Conservation (phyloP, 1,140 invertebrate genomes). For the Asbolus verrucosus region DNA sequence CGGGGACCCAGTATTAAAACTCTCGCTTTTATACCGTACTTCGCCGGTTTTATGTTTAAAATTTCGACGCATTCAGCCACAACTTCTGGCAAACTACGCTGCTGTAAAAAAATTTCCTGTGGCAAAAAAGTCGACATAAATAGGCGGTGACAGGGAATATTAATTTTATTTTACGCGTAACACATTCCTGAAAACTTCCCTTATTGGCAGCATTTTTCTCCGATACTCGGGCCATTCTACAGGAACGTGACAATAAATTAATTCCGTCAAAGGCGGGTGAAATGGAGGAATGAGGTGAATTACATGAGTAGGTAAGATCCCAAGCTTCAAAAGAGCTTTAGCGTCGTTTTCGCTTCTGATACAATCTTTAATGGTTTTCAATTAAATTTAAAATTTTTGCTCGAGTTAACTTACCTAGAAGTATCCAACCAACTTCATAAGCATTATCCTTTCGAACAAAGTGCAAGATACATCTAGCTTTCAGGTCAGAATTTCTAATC, state of each 20-base stretch:
- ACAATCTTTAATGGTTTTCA: too few species aligned
- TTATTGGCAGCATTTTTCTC: conserved; percentile 55
- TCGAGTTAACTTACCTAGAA: conserved; percentile 48
- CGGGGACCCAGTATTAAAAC: conserved; percentile 67
- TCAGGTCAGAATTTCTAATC: conserved; percentile 18
- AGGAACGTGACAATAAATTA: conserved; percentile 59
- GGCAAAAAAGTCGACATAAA: too few species aligned
- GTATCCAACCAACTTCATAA: conserved; percentile 61
- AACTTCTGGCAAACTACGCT: conserved; percentile 51
- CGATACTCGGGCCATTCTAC: conserved; percentile 60
- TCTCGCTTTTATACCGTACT: conserved; percentile 62
- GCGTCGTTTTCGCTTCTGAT: conserved; percentile 66
- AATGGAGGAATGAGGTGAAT: conserved; percentile 65
- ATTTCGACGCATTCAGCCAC: conserved; percentile 55
- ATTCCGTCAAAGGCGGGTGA: conserved; percentile 57
- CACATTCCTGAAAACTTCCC: conserved; percentile 57
- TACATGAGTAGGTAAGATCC: conserved; percentile 68
- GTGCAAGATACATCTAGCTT: conserved; percentile 47
- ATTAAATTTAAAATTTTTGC: too few species aligned
- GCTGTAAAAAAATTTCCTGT: conserved; percentile 57
- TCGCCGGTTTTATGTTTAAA: conserved; percentile 51
- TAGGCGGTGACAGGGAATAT: neutral
- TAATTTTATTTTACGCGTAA: conserved; percentile 49
- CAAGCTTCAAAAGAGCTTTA: conserved; percentile 63
- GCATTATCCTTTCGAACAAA: conserved; percentile 58